Percentiles rank a stretch among this genome's conserved stretches.
Evolutionary conservation across 2,797 vertebrate species (phyloP).

Genomic region (Acipenser transmontanus): DNA sequence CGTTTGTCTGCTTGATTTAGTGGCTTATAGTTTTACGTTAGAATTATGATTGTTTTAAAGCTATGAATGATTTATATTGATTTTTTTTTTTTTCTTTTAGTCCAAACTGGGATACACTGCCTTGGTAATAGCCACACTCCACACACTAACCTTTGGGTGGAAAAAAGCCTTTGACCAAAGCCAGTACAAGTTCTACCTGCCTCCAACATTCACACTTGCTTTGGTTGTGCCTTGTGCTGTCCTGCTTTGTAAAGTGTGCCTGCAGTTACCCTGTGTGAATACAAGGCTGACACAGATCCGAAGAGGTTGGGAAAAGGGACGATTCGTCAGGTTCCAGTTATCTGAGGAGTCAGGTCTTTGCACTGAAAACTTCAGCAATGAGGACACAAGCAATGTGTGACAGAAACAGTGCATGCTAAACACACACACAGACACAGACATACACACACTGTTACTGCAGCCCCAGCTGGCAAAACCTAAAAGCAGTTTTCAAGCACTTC

Average conservation of each 20-base stretch:
- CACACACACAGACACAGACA: not conserved
- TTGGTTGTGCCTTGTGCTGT: conserved; percentile 67
- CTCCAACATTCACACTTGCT: conserved; percentile 72
- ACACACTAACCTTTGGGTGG: conserved; percentile 78
- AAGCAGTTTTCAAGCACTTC: not conserved
- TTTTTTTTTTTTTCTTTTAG: conserved; percentile 35
- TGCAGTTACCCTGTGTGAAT: conserved; percentile 65
- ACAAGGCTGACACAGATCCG: conserved; percentile 67
- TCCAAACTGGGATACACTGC: conserved; percentile 76
- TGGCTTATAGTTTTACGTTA: no score
- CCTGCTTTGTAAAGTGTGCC: conserved; percentile 59
- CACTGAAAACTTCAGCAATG: conserved; percentile 10
- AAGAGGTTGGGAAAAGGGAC: conserved; percentile 73
- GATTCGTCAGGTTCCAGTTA: conserved; percentile 40
- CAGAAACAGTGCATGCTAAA: not conserved
- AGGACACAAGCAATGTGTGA: conserved; percentile 48
- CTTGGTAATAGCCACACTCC: conserved; percentile 66
- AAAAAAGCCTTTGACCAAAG: conserved; percentile 60
- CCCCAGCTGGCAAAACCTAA: not conserved
- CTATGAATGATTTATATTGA: no score
- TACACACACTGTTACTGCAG: not conserved
- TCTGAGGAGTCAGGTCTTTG: conserved; percentile 15
- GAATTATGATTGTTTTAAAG: no score
- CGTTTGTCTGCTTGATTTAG: no score
- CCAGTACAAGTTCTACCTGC: conserved; percentile 74